Evolutionary conservation across 2,797 vertebrate species (phyloP).

Genomic region (Thripadectes ignobilis): DNA sequence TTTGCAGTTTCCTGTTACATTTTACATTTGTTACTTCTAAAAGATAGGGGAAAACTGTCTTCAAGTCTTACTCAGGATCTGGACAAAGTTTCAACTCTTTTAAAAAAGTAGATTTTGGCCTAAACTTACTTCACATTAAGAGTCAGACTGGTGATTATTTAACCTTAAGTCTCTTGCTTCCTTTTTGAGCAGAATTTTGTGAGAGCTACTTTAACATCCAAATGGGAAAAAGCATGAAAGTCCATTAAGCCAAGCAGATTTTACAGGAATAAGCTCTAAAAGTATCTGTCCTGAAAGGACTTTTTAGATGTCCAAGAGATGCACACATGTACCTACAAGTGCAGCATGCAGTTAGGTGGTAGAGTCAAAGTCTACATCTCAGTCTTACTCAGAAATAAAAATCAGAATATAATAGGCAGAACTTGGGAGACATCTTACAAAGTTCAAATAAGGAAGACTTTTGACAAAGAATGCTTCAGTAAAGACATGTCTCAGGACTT

Average conservation of each 20-base stretch:
- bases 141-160: not conserved
- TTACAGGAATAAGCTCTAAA: not conserved
- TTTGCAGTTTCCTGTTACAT: not conserved
- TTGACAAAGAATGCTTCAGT: not conserved
- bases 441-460: not conserved
- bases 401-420: not conserved
- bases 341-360: not conserved
- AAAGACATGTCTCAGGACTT: not conserved
- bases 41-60: not conserved
- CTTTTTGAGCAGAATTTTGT: not conserved
- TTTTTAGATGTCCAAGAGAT: not conserved
- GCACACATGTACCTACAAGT: not conserved
- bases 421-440: not conserved
- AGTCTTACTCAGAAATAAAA: not conserved
- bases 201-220: not conserved
- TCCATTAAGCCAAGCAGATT: not conserved
- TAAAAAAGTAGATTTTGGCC: not conserved
- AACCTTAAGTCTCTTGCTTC: not conserved
- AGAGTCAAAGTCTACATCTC: not conserved
- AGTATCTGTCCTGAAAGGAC: not conserved
- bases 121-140: not conserved
- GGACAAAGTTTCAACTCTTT: not conserved
- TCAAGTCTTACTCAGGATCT: not conserved
- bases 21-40: not conserved
- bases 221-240: rapidly evolving